Percentiles rank a stretch among this genome's conserved stretches.
Conservation (phyloP, 2,113 vertebrate genomes). For the Corydoras maculifer region DNA sequence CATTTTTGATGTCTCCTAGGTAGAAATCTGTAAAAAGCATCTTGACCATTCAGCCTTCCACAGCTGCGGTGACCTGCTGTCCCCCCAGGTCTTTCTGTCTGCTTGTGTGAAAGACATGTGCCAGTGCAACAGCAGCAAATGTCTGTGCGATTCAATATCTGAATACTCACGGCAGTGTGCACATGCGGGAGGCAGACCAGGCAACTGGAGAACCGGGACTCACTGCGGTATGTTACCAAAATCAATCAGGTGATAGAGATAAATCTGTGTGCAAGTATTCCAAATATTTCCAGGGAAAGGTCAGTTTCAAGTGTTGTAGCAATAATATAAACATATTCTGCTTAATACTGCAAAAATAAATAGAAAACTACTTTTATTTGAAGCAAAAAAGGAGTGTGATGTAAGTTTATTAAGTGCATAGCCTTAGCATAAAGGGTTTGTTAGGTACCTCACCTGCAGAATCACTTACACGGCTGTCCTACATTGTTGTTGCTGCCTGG, state of each 20-base stretch:
- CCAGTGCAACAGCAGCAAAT: slow-evolving; percentile 56
- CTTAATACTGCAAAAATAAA: too few species aligned
- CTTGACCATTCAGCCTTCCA: slow-evolving; percentile 63
- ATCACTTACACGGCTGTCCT: too few species aligned
- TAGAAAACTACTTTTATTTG: too few species aligned
- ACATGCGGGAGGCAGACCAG: slow-evolving; percentile 73
- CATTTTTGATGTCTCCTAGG: slow-evolving; percentile 40
- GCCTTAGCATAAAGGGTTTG: too few species aligned
- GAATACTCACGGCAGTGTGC: slow-evolving; percentile 90
- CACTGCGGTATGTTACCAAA: slow-evolving; percentile 74
- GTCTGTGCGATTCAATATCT: slow-evolving; percentile 76
- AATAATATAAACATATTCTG: too few species aligned
- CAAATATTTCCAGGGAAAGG: background rate
- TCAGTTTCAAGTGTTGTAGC: too few species aligned
- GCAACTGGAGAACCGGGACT: slow-evolving; percentile 65
- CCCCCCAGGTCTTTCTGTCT: slow-evolving; percentile 64
- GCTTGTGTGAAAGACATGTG: slow-evolving; percentile 78
- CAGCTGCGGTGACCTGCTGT: slow-evolving; percentile 66
- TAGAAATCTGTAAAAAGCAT: slow-evolving; percentile 55
- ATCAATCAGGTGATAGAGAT: background rate
- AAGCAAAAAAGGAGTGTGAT: too few species aligned
- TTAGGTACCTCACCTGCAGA: too few species aligned
- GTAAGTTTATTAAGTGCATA: too few species aligned
- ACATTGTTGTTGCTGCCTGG: too few species aligned
- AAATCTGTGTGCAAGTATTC: background rate